These are phyloP conservation scores for Lasioglossum lativentre DNA, from an alignment of 2,888 invertebrate genomes.

Conservation along the genomic window DNA sequence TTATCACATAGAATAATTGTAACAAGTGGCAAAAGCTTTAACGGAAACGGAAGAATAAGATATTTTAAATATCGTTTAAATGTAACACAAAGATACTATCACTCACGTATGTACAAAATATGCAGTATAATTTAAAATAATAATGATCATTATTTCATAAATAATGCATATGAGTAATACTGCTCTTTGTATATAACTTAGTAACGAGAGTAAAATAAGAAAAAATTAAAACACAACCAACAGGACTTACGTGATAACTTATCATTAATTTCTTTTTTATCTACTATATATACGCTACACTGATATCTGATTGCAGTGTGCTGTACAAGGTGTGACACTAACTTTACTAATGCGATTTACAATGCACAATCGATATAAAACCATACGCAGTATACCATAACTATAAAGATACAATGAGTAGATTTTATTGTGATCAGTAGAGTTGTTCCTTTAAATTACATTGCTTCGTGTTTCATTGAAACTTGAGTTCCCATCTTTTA, in stretches of 20 bases:
- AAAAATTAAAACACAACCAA: conserved; percentile 38
- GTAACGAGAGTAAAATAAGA: conserved; percentile 18
- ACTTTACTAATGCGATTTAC: conserved; percentile 17
- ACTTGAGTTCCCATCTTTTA: conserved; percentile 35
- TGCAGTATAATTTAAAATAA: conserved; percentile 4
- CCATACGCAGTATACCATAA: conserved; percentile 38
- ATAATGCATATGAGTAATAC: conserved; percentile 35
- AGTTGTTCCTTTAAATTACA: conserved; percentile 33
- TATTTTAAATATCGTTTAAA: conserved; percentile 6
- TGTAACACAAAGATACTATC: conserved; percentile 11
- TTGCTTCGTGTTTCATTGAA: conserved; percentile 22
- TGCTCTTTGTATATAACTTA: conserved; percentile 7
- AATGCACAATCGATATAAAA: conserved; percentile 37
- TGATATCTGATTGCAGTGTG: conserved; percentile 40
- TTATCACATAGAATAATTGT: conserved; percentile 2
- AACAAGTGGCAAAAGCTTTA: background rate
- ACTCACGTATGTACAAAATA: conserved; percentile 14
- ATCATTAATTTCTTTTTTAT: background rate
- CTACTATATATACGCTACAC: conserved; percentile 2
- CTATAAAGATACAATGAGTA: conserved; percentile 31
- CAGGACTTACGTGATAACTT: conserved; percentile 14
- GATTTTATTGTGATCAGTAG: conserved; percentile 29
- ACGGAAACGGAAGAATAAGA: background rate
- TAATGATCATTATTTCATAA: conserved; percentile 3
- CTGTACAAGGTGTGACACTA: conserved; percentile 41